Base-by-base conservation (phyloP, 2,113 vertebrate species). In the Cottus gobio region DNA sequence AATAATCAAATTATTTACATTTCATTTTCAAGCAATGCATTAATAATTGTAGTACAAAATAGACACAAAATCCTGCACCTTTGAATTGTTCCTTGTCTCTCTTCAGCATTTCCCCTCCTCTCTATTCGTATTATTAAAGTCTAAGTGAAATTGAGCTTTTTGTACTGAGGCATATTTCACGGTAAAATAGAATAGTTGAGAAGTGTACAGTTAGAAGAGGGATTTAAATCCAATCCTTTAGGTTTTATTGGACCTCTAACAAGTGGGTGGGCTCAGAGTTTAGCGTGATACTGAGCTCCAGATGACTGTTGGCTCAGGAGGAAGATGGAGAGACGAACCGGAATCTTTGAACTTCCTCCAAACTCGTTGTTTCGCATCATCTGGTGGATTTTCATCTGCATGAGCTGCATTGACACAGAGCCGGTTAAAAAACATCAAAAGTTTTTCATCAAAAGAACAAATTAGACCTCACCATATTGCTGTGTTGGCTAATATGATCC, bases 101-200 rank as follows among this genome's bases (percentile, higher is more conserved):
- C 66, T 37, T 80, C 36, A 12, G 36, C 9, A 4, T 58, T 69
- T 39, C 13, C 20, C 26, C 60, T 30, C 65, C 50, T 18, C 73
- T 37, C n/a, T 48, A 10, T 84, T 65, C 70, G 64, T 65, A 72
- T 61, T 68, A 67, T 83, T 26, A 46, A 26, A 54, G 52, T 12
- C n/a, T 12, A 26, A 13, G 54, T 13, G 12, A 13, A 42, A 42
- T 42, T 11, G 9, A n/a, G 10, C 10, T 10, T 54, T 54, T 2
- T 54, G n/a, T 11, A 54, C 52, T 12, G 54, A n/a, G 24, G 13
- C 54, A 26, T 24, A 26, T 56, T 13, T 56, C 11, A 26, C 5
- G 24, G 54, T 24, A 11, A 56, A 56, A 56, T 26, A 0, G 10
- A 56, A 26, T 56, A 26, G 24, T 56, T 26, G 24, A 56, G 24